Conservation (phyloP, 2,113 vertebrate genomes). For the Osmerus mordax region DNA sequence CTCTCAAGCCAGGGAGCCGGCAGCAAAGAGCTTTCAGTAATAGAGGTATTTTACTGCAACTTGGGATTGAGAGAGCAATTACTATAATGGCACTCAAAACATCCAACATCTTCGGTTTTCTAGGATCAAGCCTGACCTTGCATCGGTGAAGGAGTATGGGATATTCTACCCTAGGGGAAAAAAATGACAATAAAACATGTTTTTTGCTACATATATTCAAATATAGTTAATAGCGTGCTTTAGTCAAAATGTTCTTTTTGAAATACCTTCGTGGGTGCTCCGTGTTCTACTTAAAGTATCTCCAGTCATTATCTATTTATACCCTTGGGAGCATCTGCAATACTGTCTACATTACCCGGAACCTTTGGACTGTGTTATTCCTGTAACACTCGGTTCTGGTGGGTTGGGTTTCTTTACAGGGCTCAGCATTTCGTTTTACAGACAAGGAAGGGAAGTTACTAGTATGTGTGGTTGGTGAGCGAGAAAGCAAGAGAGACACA, state of each 20-base stretch:
- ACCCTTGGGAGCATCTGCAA: constrained; percentile 36
- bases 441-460: constrained; percentile 6
- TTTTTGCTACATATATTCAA: too few relatives aligned
- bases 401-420: constrained; percentile 41
- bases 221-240: too few relatives aligned
- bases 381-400: constrained; percentile 37
- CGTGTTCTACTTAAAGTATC: constrained; percentile 4
- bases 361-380: constrained; percentile 47
- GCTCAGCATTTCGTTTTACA: constrained; percentile 51
- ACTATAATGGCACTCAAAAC: constrained; percentile 46
- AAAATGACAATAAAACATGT: too few relatives aligned
- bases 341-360: constrained; percentile 37
- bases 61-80: constrained; percentile 41
- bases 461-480: not conserved
- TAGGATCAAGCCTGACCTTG: constrained; percentile 9
- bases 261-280: too few relatives aligned
- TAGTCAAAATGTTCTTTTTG: too few relatives aligned
- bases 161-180: not conserved
- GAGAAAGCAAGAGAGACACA: not conserved
- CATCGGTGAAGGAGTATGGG: constrained; percentile 20
- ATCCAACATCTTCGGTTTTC: constrained; percentile 18
- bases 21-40: not conserved
- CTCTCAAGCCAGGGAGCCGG: not conserved
- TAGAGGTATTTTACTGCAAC: constrained; percentile 28
- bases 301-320: constrained; percentile 46